phyloP scores from a whole-genome alignment of 2,113 vertebrate species.

The Ursus arctos region DNA sequence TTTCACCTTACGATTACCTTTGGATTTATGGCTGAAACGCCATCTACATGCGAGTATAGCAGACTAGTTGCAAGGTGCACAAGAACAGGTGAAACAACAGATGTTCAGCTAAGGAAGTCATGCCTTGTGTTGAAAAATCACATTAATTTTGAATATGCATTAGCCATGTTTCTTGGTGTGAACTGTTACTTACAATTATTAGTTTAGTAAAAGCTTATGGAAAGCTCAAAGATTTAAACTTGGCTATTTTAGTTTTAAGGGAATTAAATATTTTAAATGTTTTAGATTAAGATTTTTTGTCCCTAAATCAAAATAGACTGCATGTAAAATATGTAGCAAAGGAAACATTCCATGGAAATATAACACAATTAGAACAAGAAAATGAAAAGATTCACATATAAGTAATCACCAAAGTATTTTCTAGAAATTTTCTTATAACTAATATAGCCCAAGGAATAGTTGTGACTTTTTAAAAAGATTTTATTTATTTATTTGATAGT shows the following conservation, averaged over 20 bases:
- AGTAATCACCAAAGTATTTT: not conserved
- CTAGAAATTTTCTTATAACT: not conserved
- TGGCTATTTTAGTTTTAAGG: not conserved
- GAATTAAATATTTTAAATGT: not conserved
- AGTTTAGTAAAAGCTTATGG: not conserved
- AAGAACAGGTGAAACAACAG: not conserved
- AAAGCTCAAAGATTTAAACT: not conserved
- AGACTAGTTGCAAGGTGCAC: not conserved
- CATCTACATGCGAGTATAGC: not conserved
- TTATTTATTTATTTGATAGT: too few relatives aligned
- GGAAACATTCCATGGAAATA: not conserved
- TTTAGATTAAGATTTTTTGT: not conserved
- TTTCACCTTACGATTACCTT: not conserved
- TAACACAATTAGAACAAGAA: not conserved
- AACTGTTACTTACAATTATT: not conserved
- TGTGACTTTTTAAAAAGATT: not conserved
- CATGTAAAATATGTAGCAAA: not conserved
- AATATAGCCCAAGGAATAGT: not conserved
- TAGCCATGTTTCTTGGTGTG: not conserved
- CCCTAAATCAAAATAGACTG: not conserved
- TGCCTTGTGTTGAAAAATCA: not conserved
- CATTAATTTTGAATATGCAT: not conserved
- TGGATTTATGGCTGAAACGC: not conserved
- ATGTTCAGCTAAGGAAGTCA: not conserved
- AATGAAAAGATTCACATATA: not conserved